phyloP scores from a whole-genome alignment of 1,140 invertebrate genomes.

The Zaprionus kolodkinae region DNA sequence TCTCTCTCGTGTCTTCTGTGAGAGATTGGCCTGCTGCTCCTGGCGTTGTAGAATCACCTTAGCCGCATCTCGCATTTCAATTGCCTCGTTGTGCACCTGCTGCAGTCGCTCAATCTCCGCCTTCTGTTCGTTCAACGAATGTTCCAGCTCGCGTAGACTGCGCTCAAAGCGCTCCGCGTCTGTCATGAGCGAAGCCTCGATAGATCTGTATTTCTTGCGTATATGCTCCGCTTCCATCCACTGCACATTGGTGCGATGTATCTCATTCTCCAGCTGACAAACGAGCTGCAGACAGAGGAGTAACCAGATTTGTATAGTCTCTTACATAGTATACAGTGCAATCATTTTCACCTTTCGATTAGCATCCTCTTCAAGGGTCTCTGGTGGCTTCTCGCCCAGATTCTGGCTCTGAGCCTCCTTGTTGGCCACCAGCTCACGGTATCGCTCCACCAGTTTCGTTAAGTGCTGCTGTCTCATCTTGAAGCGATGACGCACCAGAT shows the following conservation, averaged over 20 bases:
- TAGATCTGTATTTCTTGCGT: constrained; percentile 90
- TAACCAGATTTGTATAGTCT: background rate
- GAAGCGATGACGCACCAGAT: constrained; percentile 89
- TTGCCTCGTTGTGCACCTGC: constrained; percentile 88
- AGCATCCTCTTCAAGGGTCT: constrained; percentile 85
- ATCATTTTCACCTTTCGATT: constrained; percentile 67
- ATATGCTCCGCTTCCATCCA: constrained; percentile 92
- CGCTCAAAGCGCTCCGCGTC: constrained; percentile 90
- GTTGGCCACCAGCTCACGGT: constrained; percentile 85
- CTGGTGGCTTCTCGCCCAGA: constrained; percentile 84
- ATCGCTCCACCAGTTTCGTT: constrained; percentile 86
- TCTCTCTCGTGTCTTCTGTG: constrained; percentile 87
- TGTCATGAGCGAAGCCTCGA: constrained; percentile 88
- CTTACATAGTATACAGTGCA: background rate
- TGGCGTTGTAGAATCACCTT: constrained; percentile 88
- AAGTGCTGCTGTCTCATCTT: constrained; percentile 86
- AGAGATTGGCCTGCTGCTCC: constrained; percentile 87
- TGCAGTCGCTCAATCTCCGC: constrained; percentile 89
- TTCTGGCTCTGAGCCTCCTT: constrained; percentile 83
- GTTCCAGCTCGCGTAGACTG: constrained; percentile 88
- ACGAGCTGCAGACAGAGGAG: constrained; percentile 85
- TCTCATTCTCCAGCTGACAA: constrained; percentile 90
- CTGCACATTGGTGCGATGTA: constrained; percentile 90
- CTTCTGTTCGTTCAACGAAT: constrained; percentile 88
- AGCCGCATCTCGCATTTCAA: constrained; percentile 88